Percentiles rank a stretch among this genome's conserved stretches.
Conservation (phyloP, 2,113 vertebrate genomes). For the Neopipo cinnamomea region DNA sequence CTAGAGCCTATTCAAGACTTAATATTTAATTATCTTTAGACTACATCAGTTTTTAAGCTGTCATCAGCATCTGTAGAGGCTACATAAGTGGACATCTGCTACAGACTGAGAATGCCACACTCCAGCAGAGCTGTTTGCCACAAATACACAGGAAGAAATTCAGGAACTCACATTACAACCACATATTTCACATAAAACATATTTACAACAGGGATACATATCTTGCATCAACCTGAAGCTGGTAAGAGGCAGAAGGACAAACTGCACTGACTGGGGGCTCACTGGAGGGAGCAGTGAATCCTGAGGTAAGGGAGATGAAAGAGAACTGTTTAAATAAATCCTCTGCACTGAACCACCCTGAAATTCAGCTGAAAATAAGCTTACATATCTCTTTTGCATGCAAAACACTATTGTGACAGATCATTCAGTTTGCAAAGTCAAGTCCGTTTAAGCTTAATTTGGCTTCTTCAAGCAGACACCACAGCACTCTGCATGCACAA, state of each 20-base stretch:
- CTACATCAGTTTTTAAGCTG: constrained; percentile 2
- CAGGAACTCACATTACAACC: neutral
- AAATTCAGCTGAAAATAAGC: neutral
- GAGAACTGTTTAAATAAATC: neutral
- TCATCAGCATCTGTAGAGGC: neutral
- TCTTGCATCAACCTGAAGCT: neutral
- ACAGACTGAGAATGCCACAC: neutral
- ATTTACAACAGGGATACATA: neutral
- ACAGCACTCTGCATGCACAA: neutral
- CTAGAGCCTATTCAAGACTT: neutral
- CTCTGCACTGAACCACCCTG: neutral
- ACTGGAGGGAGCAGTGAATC: neutral
- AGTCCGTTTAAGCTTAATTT: constrained; percentile 11
- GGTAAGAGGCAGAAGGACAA: neutral
- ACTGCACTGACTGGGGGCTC: neutral
- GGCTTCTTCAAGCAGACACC: neutral
- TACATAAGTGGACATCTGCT: neutral
- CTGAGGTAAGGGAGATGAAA: neutral
- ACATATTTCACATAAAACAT: neutral
- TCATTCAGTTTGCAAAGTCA: neutral
- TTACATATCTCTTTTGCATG: neutral
- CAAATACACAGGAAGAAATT: neutral
- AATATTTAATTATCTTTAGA: constrained; percentile 44
- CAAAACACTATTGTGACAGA: neutral
- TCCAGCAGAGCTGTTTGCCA: neutral